phyloP scores from a whole-genome alignment of 2,113 vertebrate genomes.

The Geococcyx californianus region DNA sequence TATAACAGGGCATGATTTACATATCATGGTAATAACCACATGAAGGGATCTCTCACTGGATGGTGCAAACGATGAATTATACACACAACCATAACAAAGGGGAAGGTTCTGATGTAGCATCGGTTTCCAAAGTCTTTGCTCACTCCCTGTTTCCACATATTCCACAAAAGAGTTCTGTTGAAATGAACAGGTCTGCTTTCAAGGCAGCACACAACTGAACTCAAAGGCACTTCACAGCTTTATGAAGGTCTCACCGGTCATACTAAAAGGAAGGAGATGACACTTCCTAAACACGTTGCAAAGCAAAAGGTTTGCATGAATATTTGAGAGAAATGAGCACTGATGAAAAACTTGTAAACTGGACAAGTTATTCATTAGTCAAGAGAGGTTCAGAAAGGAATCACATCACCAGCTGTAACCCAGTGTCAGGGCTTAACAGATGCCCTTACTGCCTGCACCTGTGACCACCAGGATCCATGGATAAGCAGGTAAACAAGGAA shows the following conservation, averaged over 20 bases:
- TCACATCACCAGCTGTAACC: not conserved
- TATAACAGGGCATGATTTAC: not conserved
- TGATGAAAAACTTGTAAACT: not conserved
- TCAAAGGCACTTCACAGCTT: not conserved
- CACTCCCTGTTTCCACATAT: not conserved
- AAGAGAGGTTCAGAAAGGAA: not conserved
- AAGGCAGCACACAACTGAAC: not conserved
- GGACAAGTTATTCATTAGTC: not conserved
- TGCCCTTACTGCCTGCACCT: not conserved
- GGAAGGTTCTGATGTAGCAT: not conserved
- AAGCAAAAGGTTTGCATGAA: not conserved
- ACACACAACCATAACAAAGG: rapidly evolving
- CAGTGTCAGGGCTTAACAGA: not conserved
- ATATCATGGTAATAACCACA: not conserved
- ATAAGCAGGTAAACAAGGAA: not conserved
- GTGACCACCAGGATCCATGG: not conserved
- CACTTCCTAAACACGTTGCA: not conserved
- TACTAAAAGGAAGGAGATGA: not conserved
- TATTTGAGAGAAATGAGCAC: not conserved
- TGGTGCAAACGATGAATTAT: not conserved
- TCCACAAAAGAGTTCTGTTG: not conserved
- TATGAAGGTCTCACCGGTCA: not conserved
- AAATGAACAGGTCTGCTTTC: not conserved
- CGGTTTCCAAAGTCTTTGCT: not conserved
- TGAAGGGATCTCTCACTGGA: not conserved